phyloP scores from a whole-genome alignment of 2,797 vertebrate genomes.

The Lagocephalus sceleratus region DNA sequence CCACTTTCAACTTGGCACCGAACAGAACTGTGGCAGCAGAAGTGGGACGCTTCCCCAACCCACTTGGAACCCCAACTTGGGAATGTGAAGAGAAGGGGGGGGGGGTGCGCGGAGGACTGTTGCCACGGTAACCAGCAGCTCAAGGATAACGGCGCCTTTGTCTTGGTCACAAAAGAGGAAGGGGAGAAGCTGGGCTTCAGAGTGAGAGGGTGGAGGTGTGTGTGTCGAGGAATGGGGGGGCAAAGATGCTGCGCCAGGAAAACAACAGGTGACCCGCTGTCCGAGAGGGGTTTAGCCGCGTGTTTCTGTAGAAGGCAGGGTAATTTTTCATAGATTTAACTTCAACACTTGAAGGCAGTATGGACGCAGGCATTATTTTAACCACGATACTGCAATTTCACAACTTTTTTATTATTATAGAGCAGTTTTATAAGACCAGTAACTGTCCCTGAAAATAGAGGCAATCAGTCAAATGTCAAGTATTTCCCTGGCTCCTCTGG shows the following conservation, averaged over 20 bases:
- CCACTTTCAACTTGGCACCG: constrained; percentile 21
- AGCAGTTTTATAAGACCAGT: background rate
- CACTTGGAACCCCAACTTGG: constrained; percentile 72
- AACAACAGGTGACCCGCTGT: constrained; percentile 10
- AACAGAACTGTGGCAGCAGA: constrained; percentile 26
- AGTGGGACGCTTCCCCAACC: constrained; percentile 46
- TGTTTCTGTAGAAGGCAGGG: too few species aligned
- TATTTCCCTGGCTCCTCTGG: too few species aligned
- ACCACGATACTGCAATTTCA: background rate
- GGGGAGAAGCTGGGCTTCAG: constrained; percentile 44
- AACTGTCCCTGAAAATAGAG: background rate
- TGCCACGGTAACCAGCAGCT: constrained; percentile 62
- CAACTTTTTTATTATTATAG: background rate
- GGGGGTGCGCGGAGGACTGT: constrained; percentile 37
- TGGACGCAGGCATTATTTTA: too few species aligned
- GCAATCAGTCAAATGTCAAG: too few species aligned
- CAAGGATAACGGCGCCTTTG: constrained; percentile 73
- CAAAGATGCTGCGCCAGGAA: constrained; percentile 41
- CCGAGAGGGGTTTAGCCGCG: background rate
- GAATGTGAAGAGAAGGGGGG: constrained; percentile 30
- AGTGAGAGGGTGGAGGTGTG: constrained; percentile 13
- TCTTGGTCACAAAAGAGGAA: constrained; percentile 64
- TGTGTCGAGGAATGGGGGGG: background rate
- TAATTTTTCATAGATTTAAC: too few species aligned
- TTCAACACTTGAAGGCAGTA: too few species aligned